Percentiles rank a stretch among this genome's conserved stretches.
phyloP scores from a whole-genome alignment of 2,797 vertebrate species.

The Argentina silus region DNA sequence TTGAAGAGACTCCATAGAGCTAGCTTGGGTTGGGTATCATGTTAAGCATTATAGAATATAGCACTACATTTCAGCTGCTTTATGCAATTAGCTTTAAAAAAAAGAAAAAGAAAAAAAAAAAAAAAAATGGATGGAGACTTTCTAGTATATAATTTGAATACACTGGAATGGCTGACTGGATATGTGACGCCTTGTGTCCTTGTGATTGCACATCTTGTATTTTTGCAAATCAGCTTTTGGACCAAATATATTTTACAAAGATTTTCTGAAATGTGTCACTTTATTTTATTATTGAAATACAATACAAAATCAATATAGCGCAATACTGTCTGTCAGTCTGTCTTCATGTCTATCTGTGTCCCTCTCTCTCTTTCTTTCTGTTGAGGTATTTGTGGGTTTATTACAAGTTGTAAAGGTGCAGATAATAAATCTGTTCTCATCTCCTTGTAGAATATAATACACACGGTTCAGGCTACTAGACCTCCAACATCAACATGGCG shows the following conservation, averaged over 20 bases:
- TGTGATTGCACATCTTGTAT: slow-evolving; percentile 72
- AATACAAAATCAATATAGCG: no score
- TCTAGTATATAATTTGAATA: slow-evolving; percentile 26
- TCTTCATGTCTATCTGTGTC: no score
- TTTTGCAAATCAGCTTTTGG: slow-evolving; percentile 81
- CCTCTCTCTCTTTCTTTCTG: no score
- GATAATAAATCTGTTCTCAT: neutral
- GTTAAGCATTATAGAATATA: slow-evolving; percentile 21
- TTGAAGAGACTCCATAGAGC: slow-evolving; percentile 24
- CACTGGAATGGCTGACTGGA: slow-evolving; percentile 26
- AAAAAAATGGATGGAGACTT: slow-evolving; percentile 17
- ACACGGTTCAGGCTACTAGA: neutral
- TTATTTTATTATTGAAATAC: slow-evolving; percentile 10
- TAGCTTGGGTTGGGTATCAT: slow-evolving; percentile 22
- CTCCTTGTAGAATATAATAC: neutral
- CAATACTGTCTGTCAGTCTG: no score
- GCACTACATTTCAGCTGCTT: slow-evolving; percentile 58
- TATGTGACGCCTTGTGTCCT: slow-evolving; percentile 46
- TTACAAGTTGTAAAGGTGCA: no score
- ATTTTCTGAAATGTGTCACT: slow-evolving; percentile 49
- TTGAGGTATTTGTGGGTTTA: no score
- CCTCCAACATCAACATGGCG: neutral
- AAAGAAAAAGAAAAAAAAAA: no score
- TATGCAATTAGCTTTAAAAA: slow-evolving; percentile 53
- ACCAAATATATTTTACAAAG: slow-evolving; percentile 82